Conservation (phyloP, 2,113 vertebrate species). For the Tricholaema leucomelas region DNA sequence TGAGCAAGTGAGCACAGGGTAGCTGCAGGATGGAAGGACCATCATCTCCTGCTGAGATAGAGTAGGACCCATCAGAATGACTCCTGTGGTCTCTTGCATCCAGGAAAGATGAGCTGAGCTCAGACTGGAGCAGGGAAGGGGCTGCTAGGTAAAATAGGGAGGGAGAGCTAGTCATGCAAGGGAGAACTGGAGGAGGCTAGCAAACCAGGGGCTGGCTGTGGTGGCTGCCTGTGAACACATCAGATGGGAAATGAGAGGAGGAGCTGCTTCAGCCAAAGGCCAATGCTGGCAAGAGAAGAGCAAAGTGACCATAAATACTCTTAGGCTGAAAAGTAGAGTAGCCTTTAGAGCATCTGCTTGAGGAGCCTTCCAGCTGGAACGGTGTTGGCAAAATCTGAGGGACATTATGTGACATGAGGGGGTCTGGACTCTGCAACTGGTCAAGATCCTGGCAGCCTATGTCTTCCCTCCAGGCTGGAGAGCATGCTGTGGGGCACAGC, state of each 20-base stretch:
- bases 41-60: not conserved
- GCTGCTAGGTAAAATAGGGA: not conserved
- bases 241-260: not conserved
- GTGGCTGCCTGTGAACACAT: not conserved
- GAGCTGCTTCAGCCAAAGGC: not conserved
- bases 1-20: accelerated
- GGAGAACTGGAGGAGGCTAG: not conserved
- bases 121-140: not conserved
- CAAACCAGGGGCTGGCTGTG: not conserved
- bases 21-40: not conserved
- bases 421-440: not conserved
- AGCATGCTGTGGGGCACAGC: not conserved
- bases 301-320: constrained; percentile 8
- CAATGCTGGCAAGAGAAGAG: not conserved
- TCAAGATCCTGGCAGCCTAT: not conserved
- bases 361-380: not conserved
- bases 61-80: not conserved
- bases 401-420: accelerated
- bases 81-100: not conserved
- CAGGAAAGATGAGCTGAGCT: not conserved
- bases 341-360: not conserved
- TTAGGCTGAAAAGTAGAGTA: not conserved
- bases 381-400: not conserved
- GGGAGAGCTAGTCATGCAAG: not conserved
- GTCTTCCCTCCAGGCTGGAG: not conserved